Conservation (phyloP, 2,888 invertebrate genomes). For the Drosophila cyrtoloma region DNA sequence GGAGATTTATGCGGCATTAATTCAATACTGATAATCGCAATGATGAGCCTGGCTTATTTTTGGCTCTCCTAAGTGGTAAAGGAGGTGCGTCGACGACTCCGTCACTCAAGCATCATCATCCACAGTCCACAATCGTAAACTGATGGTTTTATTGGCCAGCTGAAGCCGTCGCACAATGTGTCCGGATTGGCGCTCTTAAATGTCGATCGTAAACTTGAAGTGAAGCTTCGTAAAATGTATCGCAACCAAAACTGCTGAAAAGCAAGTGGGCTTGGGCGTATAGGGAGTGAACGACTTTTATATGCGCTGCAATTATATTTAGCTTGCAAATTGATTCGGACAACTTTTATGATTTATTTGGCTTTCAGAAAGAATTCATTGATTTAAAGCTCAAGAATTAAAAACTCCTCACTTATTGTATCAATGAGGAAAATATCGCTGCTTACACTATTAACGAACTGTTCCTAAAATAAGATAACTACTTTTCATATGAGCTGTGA, state of each 20-base stretch:
- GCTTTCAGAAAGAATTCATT: background rate
- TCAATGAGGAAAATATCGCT: no score
- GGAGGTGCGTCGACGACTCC: conserved; percentile 56
- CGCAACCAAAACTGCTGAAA: conserved; percentile 10
- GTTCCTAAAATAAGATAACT: background rate
- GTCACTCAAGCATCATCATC: conserved; percentile 60
- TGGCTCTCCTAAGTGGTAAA: conserved; percentile 66
- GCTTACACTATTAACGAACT: background rate
- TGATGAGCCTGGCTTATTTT: conserved; percentile 71
- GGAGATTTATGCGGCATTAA: conserved; percentile 68
- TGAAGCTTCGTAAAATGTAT: conserved; percentile 30
- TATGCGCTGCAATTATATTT: conserved; percentile 10
- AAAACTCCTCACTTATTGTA: background rate
- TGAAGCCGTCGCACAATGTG: conserved; percentile 40
- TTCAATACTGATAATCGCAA: conserved; percentile 59
- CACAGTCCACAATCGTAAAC: conserved; percentile 46
- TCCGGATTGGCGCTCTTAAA: conserved; percentile 55
- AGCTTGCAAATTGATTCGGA: background rate
- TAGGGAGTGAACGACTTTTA: conserved; percentile 12
- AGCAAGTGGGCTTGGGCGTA: conserved; percentile 35
- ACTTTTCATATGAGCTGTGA: background rate
- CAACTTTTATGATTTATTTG: background rate
- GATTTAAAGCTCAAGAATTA: background rate
- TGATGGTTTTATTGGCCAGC: conserved; percentile 55
- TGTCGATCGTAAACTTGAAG: conserved; percentile 51